phyloP scores from a whole-genome alignment of 2,797 vertebrate species.

The Gorsachius magnificus region DNA sequence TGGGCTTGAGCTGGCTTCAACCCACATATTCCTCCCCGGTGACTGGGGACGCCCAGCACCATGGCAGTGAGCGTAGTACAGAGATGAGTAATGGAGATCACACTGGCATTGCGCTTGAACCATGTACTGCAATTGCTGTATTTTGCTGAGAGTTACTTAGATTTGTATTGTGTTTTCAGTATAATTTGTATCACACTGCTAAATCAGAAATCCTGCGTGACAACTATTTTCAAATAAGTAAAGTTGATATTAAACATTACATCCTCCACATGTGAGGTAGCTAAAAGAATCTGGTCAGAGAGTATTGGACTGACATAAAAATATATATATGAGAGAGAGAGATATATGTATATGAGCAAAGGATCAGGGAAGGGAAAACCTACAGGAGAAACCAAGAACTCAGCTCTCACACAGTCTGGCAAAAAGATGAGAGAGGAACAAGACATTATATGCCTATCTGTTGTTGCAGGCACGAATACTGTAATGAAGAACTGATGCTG shows the following conservation, averaged over 20 bases:
- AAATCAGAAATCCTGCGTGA: neutral
- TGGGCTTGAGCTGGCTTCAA: neutral
- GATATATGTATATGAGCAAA: neutral
- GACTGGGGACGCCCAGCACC: no score
- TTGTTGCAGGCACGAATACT: neutral
- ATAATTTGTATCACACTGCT: neutral
- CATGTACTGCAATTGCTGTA: neutral
- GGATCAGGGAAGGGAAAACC: neutral
- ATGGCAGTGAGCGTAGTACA: rapidly evolving
- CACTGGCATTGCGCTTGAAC: neutral
- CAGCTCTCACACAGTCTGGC: neutral
- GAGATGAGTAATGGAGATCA: neutral
- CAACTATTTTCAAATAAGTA: neutral
- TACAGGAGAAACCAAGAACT: neutral
- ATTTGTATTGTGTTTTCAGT: neutral
- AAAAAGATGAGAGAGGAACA: neutral
- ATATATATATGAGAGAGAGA: no score
- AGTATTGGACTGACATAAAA: rapidly evolving
- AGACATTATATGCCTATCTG: rapidly evolving
- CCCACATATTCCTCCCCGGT: rapidly evolving
- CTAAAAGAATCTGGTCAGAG: neutral
- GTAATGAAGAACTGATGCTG: neutral
- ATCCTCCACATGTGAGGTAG: rapidly evolving
- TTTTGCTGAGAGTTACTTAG: neutral
- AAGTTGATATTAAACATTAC: neutral